Evolutionary conservation across 2,113 vertebrate species (phyloP), one percentile per base, ranked within the genome.

Genomic region (Corvus moneduloides): DNA sequence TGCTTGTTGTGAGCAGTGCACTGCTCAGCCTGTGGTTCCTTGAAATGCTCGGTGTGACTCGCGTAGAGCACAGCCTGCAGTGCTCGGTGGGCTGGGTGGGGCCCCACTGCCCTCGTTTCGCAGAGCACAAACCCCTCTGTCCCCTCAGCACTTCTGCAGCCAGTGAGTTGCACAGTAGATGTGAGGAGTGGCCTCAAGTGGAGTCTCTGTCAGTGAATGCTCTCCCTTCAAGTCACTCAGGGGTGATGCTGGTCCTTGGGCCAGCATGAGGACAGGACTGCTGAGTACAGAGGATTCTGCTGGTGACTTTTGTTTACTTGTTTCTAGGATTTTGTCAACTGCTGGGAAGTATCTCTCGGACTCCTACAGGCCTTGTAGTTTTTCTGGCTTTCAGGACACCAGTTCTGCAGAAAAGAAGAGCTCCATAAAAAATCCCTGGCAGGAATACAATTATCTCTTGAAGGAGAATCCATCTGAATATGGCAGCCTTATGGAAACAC

Each of bases 371-470:
- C 99, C 99, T 41, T 98, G 99, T 74, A 99, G 98, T 95, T 98
- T 99, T 94, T 97, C 98, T 4, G 98, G 98, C 59, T 98, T 99
- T 86, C 99, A 99, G 94, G 99, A 99, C 30, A 94, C 96, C 85
- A 96, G 98, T 90, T 94, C 97, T 87, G 84, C 97, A 3, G 99
- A 99, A 73, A 98, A 98, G 97, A 99, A 98, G 97, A 98, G 92
- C 69, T 80, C 97, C 13, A n/a, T 96, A 89, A 99, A 97, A 97
- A 99, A 99, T 93, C 99, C 99, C 10, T 99, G 99, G 99, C 99
- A 99, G 95, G 99, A 99, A 14, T 98, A 99, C 95, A 99, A 99
- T 97, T 99, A 99, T 80, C 98, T 99, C 19, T 98, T 99, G 97
- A 99, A 98, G 91, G 99, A 98, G 55, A 98, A 98, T 88, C 97